Evolutionary conservation across 2,797 vertebrate species (phyloP), one percentile per base, ranked within the genome.

Genomic region (Eupleurogrammus muticus): DNA sequence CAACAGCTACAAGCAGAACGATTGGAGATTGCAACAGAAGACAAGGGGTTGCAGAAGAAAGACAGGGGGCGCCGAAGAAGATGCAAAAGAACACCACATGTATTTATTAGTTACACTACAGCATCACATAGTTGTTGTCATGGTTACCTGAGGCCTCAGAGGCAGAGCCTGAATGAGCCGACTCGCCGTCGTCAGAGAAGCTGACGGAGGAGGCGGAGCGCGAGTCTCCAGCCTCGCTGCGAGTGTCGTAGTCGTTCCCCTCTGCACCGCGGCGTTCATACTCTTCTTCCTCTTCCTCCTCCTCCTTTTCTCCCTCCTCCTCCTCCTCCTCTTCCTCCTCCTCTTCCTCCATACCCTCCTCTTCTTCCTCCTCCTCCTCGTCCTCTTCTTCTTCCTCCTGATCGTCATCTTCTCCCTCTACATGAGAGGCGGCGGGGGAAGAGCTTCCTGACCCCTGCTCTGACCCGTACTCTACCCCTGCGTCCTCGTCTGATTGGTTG

Each of bases 151-250:
- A 98, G 24, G 92, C 95, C 6, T 98, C 97, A 0, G 97, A 97
- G 79, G 92, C 96, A 11, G 97, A 97, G 49, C 93, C 96, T 17
- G 97, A 97, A 79, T 89, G 94, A 36, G 96, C 95, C 1, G 97
- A 98, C 34, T 95, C 93, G 1, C 96, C 97, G 8, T 97, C 96
- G 4, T 97, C 97, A 11, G 97, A 97, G 90, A 99, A 99, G 55
- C 97, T 97, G 58, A 96, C 95, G 0, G 97, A 98, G 64, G 97
- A 97, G 62, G 97, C 96, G 0, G 97, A 99, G 44, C 95, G 96
- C 0, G 98, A 99, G 87, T 99, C 98, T 0, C 97, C 98, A 38
- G 97, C 98, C 86, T 99, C 98, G 17, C 97, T 99, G 66, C 97
- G 94, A 0, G 97, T 99, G 75, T 99, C 97, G 10, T 99, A 99